A percentile compares a stretch with the other conserved stretches of the same genome.
Conservation (phyloP, 37 sponge, comb jelly and placozoan species). For the Tethya wilhelma region DNA sequence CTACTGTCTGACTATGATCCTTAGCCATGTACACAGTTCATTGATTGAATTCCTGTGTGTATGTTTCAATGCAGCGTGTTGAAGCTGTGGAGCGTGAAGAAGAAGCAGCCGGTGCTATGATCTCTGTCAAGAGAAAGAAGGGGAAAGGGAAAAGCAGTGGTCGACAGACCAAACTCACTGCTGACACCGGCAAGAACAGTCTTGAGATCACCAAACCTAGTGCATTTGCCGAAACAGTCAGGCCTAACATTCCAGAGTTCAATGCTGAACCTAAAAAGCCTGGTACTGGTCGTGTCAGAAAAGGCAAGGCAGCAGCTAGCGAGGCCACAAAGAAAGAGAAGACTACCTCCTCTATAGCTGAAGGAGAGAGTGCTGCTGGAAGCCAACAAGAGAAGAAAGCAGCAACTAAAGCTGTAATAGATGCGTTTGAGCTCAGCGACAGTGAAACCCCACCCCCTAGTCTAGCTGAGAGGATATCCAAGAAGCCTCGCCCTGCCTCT, state of each 20-base stretch:
- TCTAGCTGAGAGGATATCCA: too few relatives aligned
- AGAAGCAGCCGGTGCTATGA: constrained; percentile 35
- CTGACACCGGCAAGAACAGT: constrained; percentile 1
- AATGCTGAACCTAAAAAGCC: constrained; percentile 46
- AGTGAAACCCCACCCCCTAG: too few relatives aligned
- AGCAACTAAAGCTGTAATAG: too few relatives aligned
- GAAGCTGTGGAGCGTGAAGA: constrained; percentile 63
- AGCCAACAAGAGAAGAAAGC: too few relatives aligned
- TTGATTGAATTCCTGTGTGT: background rate
- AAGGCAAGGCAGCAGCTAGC: too few relatives aligned
- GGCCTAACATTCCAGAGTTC: constrained; percentile 72
- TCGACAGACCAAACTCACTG: constrained; percentile 66
- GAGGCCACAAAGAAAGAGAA: too few relatives aligned
- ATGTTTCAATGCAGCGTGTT: constrained; percentile 36
- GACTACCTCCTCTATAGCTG: too few relatives aligned
- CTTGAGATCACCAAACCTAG: constrained; percentile 61
- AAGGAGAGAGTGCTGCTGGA: too few relatives aligned
- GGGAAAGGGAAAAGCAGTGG: constrained; percentile 35
- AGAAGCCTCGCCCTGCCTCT: too few relatives aligned
- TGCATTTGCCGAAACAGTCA: constrained; percentile 64
- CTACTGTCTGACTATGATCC: background rate
- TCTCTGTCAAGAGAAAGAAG: constrained; percentile 37
- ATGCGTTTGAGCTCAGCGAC: too few relatives aligned
- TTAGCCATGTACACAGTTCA: background rate
- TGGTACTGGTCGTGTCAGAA: too few relatives aligned